Percentiles rank a stretch among this genome's conserved stretches.
phyloP scores from a whole-genome alignment of 1,140 invertebrate species.

The Musca vetustissima region DNA sequence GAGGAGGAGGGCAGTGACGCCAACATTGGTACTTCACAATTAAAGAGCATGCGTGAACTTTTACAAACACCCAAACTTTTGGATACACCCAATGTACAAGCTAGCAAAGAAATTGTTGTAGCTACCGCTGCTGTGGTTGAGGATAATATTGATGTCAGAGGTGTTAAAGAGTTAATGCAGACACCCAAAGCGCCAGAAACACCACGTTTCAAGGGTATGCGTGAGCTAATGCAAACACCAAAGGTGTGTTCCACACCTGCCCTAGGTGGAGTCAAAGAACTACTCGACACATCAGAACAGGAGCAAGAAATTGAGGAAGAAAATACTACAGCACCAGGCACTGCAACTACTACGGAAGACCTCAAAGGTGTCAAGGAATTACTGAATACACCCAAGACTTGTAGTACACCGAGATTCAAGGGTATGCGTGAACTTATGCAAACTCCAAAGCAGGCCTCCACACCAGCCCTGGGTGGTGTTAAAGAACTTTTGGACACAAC shows the following conservation, averaged over 20 bases:
- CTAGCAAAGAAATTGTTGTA: too few relatives aligned
- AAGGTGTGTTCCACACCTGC: neutral
- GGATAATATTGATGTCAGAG: neutral
- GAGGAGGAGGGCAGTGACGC: neutral
- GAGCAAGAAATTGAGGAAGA: constrained; percentile 6
- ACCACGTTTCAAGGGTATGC: constrained; percentile 2
- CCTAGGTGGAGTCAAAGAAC: neutral
- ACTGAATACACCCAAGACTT: constrained; percentile 28
- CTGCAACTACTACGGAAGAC: too few relatives aligned
- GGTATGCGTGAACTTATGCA: constrained; percentile 6
- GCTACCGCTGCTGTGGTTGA: too few relatives aligned
- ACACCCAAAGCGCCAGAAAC: constrained; percentile 33
- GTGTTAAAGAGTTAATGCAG: constrained; percentile 21
- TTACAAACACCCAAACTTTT: constrained; percentile 4
- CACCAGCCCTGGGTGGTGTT: neutral
- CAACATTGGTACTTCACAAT: neutral
- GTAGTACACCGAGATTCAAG: constrained; percentile 31
- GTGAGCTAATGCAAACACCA: constrained; percentile 7
- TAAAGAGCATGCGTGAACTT: neutral
- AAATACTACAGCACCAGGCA: too few relatives aligned
- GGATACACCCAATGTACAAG: too few relatives aligned
- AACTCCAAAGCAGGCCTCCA: constrained; percentile 16
- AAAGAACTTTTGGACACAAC: neutral
- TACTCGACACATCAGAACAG: too few relatives aligned
- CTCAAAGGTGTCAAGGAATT: constrained; percentile 15